A percentile compares a stretch with the other conserved stretches of the same genome.
Evolutionary conservation across 2,888 invertebrate species (phyloP).

Genomic region (Hipparchia semele): DNA sequence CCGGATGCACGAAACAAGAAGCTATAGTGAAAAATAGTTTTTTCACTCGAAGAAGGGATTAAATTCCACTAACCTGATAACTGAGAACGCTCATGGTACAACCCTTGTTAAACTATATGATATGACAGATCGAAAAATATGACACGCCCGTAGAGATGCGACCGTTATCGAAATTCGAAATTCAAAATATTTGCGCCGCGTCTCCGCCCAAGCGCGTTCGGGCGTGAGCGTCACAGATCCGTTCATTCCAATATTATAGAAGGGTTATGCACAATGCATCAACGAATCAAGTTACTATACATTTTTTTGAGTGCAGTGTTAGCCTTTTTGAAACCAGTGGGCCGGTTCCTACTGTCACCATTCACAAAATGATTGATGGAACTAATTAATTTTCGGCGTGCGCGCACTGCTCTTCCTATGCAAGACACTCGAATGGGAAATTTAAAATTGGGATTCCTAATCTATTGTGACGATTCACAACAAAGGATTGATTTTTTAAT

Average conservation of each 20-base stretch:
- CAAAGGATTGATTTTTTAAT: slow-evolving; percentile 59
- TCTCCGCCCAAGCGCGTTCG: slow-evolving; percentile 65
- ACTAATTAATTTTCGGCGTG: slow-evolving; percentile 80
- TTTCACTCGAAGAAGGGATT: no score
- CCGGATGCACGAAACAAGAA: no score
- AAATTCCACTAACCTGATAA: no score
- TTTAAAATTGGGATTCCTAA: slow-evolving; percentile 56
- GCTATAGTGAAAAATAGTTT: no score
- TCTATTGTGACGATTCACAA: slow-evolving; percentile 54
- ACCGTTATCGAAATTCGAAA: slow-evolving; percentile 44
- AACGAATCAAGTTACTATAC: slow-evolving; percentile 72
- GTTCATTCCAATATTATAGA: slow-evolving; percentile 48
- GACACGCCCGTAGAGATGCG: background rate
- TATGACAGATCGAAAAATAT: no score
- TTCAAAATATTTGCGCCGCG: slow-evolving; percentile 72
- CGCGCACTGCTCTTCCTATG: slow-evolving; percentile 56
- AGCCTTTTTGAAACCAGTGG: slow-evolving; percentile 68
- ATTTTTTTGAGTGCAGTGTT: slow-evolving; percentile 59
- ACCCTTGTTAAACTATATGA: no score
- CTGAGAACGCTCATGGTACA: no score
- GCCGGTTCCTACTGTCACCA: slow-evolving; percentile 68
- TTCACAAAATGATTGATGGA: slow-evolving; percentile 78
- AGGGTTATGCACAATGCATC: slow-evolving; percentile 73
- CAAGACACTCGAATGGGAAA: slow-evolving; percentile 68
- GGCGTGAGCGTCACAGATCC: slow-evolving; percentile 49